Evolutionary conservation across 2,888 invertebrate species (phyloP), one percentile per base, ranked within the genome.

Genomic region (Schizaphis graminum): DNA sequence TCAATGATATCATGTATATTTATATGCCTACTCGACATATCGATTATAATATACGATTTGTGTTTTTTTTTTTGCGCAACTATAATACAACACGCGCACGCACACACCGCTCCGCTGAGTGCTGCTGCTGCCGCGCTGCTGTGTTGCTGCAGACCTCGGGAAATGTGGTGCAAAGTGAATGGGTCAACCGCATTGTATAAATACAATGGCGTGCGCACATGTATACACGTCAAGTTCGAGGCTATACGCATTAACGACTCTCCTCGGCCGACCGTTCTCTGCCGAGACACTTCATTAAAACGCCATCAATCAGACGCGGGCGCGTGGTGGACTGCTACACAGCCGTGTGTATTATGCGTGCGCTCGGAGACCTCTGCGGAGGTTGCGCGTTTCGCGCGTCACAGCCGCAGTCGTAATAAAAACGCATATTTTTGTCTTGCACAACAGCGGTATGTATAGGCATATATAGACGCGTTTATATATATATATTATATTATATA

Each of bases 121-220:
- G 53, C 53, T 35, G n/a, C 35, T 28, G 35, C 67, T 0, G n/a
- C n/a, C n/a, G n/a, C n/a, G n/a, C n/a, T n/a, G n/a, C n/a, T n/a
- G n/a, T n/a, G 21, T n/a, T 28, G 13, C 21, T 28, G 41, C 61
- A 89, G 92, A 93, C 92, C 89, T 89, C 92, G 92, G 84, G 84
- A 90, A 84, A 93, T 93, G 57, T 89, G 93, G 93, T 91, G 93
- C 93, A 94, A 94, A 94, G 93, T 90, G 93, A 94, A 94, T 28
- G 93, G 90, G 93, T 91, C 93, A 93, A 93, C 89, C 84, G 92
- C 92, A 89, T 93, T 87, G n/a, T n/a, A 41, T 26, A n/a, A 93
- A 89, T 89, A 93, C 89, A 93, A 93, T 93, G 47, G 84, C 35
- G 16, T 7, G 56, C 47, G 3, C 21, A 13, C 77, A n/a, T 56